Percentiles rank a stretch among this genome's conserved stretches.
These are phyloP conservation scores for Teleopsis dalmanni DNA, from an alignment of 1,140 invertebrate genomes.

Conservation along the genomic window DNA sequence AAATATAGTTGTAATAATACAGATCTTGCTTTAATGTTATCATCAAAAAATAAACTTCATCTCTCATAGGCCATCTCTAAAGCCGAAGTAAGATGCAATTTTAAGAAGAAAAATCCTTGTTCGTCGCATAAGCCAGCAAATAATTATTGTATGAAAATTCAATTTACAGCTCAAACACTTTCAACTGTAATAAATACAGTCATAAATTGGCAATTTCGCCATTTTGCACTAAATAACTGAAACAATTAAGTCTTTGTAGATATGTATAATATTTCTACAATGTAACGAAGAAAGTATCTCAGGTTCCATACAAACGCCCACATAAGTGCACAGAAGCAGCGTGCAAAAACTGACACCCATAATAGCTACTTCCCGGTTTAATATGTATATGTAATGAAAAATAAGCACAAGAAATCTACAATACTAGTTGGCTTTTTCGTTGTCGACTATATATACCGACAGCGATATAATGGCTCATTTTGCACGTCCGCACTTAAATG, in stretches of 20 bases:
- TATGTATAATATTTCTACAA: not conserved
- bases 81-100: no score
- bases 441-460: not conserved
- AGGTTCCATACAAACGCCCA: not conserved
- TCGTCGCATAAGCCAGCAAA: no score
- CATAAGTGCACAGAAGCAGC: not conserved
- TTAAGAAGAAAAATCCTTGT: no score
- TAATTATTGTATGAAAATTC: no score
- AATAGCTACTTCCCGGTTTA: conserved; percentile 10
- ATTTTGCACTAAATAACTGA: conserved; percentile 10
- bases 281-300: not conserved
- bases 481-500: conserved; percentile 38
- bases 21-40: not conserved
- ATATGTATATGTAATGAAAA: conserved; percentile 1
- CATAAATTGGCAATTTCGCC: conserved; percentile 10
- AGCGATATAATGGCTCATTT: conserved; percentile 17
- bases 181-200: not conserved
- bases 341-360: conserved; percentile 9
- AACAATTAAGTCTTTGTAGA: conserved; percentile 2
- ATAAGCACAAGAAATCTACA: not conserved
- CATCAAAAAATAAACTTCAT: not conserved
- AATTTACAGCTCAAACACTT: not conserved
- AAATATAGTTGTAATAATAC: not conserved
- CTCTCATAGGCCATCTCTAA: not conserved
- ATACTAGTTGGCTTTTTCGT: not conserved